Conservation (phyloP, 64 coral and sea anemone species). For the Montipora cactus region DNA sequence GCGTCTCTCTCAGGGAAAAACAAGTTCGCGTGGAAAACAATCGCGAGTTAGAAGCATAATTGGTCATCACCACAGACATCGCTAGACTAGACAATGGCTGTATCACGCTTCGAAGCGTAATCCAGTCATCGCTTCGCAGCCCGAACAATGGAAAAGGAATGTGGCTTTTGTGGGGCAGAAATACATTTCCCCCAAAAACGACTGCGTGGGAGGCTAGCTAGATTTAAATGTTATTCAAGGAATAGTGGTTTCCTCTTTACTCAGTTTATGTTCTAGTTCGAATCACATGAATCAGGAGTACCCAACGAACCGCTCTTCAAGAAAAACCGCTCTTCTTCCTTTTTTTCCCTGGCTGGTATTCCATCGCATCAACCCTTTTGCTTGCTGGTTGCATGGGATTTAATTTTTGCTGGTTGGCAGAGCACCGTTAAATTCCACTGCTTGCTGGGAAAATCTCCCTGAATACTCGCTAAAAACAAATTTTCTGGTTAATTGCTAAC, state of each 20-base stretch:
- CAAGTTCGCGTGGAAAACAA: slow-evolving; percentile 21
- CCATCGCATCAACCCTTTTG: neutral
- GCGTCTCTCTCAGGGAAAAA: neutral
- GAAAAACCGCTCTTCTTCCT: neutral
- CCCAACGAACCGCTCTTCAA: neutral
- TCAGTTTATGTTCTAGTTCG: no score
- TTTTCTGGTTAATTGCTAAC: no score
- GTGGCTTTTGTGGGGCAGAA: slow-evolving; percentile 23
- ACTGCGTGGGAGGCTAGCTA: slow-evolving; percentile 1
- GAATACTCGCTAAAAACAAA: no score
- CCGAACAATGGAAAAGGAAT: slow-evolving; percentile 57
- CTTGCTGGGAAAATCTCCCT: no score
- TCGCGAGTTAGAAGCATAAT: neutral
- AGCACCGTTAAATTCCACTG: no score
- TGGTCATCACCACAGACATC: neutral
- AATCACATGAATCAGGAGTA: neutral
- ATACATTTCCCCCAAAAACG: no score
- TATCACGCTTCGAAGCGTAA: neutral
- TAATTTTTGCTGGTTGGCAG: no score
- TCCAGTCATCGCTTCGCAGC: neutral
- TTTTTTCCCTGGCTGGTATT: neutral
- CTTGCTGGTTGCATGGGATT: no score
- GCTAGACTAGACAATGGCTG: slow-evolving; percentile 20
- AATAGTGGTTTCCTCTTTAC: no score
- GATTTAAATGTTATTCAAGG: no score